Evolutionary conservation across 2,888 invertebrate genomes (phyloP), one percentile per base, ranked within the genome.

Genomic region (Drosophila greeni): DNA sequence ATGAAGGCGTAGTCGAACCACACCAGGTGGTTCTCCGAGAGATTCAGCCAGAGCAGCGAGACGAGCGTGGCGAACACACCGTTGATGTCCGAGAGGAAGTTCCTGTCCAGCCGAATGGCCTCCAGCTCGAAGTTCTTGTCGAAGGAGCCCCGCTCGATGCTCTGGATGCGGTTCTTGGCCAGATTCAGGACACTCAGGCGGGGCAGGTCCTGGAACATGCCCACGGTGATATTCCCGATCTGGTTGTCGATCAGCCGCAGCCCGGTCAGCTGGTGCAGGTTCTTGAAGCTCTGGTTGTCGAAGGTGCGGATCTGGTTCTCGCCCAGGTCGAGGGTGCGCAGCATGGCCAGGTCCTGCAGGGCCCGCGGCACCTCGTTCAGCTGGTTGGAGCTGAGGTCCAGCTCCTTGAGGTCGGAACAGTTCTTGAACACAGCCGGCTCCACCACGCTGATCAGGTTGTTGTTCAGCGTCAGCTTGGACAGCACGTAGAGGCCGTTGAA

Each of bases 1-100:
- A 97, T 94, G 88, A 97, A 95, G 54, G 96, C 96, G 87, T 95
- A 97, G 89, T 97, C 97, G 88, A 97, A 97, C 95, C 95, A 95
- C 75, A 95, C 94, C 85, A 97, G 90, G 90, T 95, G 95, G 90
- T 97, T 97, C 90, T 95, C 95, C 31, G 96, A 96, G 54, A 97
- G 91, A 89, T 97, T 97, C 68, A 97, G 90, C 94, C 96, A 94
- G 85, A 96, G 90, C 68, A 97, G 91, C 74, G 94, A 94, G 7
- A 94, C 93, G 16, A 97, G 90, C 57, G 95, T 94, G 43, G 95
- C 93, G 87, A 97, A 95, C 31, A 96, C 95, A 8, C 96, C 96
- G 89, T 97, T 96, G 77, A 97, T 94, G 86, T 97, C 95, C 24
- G 94, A 93, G 74, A 97, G 91, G 87, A 94, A 94, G 89, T 97